Base-by-base conservation (phyloP, 1,140 invertebrate species). In the Gryon sp. region DNA sequence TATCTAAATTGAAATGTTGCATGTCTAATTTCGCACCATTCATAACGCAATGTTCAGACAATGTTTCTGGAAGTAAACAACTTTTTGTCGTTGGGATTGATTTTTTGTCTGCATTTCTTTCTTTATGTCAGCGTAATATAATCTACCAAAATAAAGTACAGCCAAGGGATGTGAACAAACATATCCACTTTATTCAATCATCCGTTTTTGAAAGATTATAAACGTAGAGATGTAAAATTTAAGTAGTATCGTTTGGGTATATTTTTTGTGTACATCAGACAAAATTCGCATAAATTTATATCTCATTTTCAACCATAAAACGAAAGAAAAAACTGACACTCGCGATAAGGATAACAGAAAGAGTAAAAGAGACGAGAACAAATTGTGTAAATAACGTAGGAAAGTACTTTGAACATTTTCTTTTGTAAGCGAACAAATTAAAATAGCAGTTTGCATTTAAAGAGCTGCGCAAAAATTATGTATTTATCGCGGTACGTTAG, bases 341-440 rank as follows among this genome's bases (percentile, higher is more conserved):
- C n/a, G n/a, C n/a, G n/a, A n/a, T n/a, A n/a, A n/a, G 28, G n/a
- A 32, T 32, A 32, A 2, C n/a, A 32, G 28, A 9, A 32, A 32
- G n/a, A 24, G 7, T 4, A n/a, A 16, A 0, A 14, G 5, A 16
- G 26, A 28, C 5, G 4, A 19, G 11, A 30, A 43, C 41, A 24
- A 57, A 32, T 30, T 30, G 30, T 30, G 38, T 32, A 57, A 57
- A 57, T 30, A 57, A 57, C 2, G 16, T 32, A n/a, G 38, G 30
- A 57, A 57, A 57, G 15, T 19, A 34, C 38, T 57, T 46, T 60
- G 55, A 36, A 60, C 12, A 16, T 19, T 60, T 36, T 36, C 55
- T 46, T 34, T 60, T 46, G 55, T 60, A 22, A 41, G 24, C 36
- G 18, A 32, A 22, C 40, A 40, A 53, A 66, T 66, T 66, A 55